Conservation (phyloP, 2,797 vertebrate genomes). For the Micropoecilia bifurca region DNA sequence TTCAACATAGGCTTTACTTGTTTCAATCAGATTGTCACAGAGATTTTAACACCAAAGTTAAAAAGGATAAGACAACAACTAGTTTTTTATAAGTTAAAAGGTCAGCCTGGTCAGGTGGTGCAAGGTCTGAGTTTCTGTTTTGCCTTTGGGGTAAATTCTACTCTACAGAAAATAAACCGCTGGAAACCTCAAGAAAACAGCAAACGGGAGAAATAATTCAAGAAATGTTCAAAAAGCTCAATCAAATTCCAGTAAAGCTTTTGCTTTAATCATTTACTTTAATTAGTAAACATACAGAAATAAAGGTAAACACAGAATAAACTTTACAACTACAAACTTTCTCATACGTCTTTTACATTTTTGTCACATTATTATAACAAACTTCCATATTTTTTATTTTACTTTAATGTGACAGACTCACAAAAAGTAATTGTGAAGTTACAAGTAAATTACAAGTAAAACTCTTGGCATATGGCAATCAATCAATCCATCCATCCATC, state of each 20-base stretch:
- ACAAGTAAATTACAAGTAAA: not conserved
- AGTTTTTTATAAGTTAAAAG: constrained; percentile 8
- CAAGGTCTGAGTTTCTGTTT: not conserved
- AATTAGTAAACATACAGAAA: not conserved
- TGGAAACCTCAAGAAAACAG: not conserved
- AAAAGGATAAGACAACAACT: not conserved
- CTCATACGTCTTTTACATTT: not conserved
- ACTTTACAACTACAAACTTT: not conserved
- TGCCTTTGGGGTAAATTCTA: not conserved
- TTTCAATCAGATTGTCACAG: constrained; percentile 27
- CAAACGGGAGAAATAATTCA: not conserved
- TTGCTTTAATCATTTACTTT: not conserved
- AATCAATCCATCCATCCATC: not conserved
- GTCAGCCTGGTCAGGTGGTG: constrained; percentile 21
- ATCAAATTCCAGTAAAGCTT: not conserved
- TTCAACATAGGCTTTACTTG: constrained; percentile 15
- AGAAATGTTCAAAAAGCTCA: not conserved
- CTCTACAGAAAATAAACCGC: not conserved
- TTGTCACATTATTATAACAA: not conserved
- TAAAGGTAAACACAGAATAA: not conserved
- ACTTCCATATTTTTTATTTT: not conserved
- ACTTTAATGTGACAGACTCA: not conserved
- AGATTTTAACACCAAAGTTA: constrained; percentile 14
- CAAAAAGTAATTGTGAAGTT: not conserved
- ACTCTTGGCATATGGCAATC: not conserved